A percentile compares a stretch with the other conserved stretches of the same genome.
Evolutionary conservation across 2,797 vertebrate species (phyloP).

Genomic region (Microctenopoma stevenorrisi): DNA sequence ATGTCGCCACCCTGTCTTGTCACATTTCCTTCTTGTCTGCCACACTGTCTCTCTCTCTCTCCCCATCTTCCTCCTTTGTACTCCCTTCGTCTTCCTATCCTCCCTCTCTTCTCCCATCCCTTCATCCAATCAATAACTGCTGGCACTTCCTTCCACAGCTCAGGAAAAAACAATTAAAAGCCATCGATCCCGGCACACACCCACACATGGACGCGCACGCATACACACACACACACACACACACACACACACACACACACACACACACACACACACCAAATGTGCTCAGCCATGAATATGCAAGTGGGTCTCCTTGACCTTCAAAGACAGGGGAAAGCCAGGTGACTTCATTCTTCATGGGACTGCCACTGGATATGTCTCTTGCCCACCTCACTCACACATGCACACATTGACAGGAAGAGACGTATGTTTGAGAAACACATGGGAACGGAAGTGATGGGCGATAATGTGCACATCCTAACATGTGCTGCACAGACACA

Average conservation of each 20-base stretch:
- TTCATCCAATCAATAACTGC: slow-evolving; percentile 87
- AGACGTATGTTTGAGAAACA: slow-evolving; percentile 36
- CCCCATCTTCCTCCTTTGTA: slow-evolving; percentile 65
- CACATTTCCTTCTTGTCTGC: slow-evolving; percentile 87
- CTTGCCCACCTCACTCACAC: slow-evolving; percentile 43
- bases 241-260: slow-evolving; percentile 35
- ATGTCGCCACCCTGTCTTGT: slow-evolving; percentile 86
- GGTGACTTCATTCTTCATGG: slow-evolving; percentile 88
- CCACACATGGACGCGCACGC: slow-evolving; percentile 43
- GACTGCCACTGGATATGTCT: slow-evolving; percentile 77
- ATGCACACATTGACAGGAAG: slow-evolving; percentile 50
- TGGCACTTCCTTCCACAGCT: slow-evolving; percentile 97
- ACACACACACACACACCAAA: slow-evolving; percentile 39
- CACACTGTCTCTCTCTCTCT: slow-evolving; percentile 69
- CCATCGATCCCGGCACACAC: slow-evolving; percentile 88
- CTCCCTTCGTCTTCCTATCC: slow-evolving; percentile 61
- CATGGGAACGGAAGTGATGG: slow-evolving; percentile 49
- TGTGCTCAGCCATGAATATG: slow-evolving; percentile 93
- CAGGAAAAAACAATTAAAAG: slow-evolving; percentile 99
- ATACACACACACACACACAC: slow-evolving; percentile 32
- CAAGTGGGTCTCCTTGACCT: slow-evolving; percentile 99
- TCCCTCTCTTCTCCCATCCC: slow-evolving; percentile 60
- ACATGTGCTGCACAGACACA: slow-evolving; percentile 5
- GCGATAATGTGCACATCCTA: slow-evolving; percentile 38
- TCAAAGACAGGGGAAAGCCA: slow-evolving; percentile 89